phyloP scores from a whole-genome alignment of 2,888 invertebrate genomes.

The Malachius bipustulatus region DNA sequence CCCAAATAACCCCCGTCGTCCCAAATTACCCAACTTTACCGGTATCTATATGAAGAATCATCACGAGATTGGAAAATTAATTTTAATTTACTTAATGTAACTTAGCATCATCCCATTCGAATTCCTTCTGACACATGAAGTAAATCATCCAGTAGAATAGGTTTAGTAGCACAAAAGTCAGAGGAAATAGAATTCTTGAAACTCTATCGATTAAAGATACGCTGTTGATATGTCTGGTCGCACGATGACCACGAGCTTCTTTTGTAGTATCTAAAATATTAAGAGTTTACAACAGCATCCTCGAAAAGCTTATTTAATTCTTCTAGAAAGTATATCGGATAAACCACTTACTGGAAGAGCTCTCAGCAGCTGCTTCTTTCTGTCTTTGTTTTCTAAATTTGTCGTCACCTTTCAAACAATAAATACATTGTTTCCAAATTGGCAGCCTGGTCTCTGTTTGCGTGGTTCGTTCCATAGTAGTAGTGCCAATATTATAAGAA shows the following conservation, averaged over 20 bases:
- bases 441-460: constrained; percentile 68
- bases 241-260: constrained; percentile 27
- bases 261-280: constrained; percentile 30
- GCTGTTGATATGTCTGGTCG: constrained; percentile 65
- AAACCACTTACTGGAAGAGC: constrained; percentile 10
- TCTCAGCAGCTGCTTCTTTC: constrained; percentile 55
- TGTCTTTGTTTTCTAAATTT: constrained; percentile 61
- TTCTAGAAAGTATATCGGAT: not conserved
- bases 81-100: too few relatives aligned
- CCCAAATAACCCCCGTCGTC: too few relatives aligned
- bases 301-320: too few relatives aligned
- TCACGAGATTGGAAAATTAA: too few relatives aligned
- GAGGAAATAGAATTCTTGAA: constrained; percentile 71
- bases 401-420: constrained; percentile 69
- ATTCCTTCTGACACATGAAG: constrained; percentile 64
- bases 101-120: constrained; percentile 43
- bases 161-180: constrained; percentile 76
- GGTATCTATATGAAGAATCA: too few relatives aligned
- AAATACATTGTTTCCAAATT: constrained; percentile 66
- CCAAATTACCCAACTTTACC: too few relatives aligned
- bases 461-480: constrained; percentile 71
- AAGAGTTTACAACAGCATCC: not conserved
- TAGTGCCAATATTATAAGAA: too few relatives aligned
- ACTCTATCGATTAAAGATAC: constrained; percentile 76
- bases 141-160: constrained; percentile 83